A percentile compares a stretch with the other conserved stretches of the same genome.
These are phyloP conservation scores for Ennomos erosarius DNA, from an alignment of 2,888 invertebrate species.

Conservation along the genomic window DNA sequence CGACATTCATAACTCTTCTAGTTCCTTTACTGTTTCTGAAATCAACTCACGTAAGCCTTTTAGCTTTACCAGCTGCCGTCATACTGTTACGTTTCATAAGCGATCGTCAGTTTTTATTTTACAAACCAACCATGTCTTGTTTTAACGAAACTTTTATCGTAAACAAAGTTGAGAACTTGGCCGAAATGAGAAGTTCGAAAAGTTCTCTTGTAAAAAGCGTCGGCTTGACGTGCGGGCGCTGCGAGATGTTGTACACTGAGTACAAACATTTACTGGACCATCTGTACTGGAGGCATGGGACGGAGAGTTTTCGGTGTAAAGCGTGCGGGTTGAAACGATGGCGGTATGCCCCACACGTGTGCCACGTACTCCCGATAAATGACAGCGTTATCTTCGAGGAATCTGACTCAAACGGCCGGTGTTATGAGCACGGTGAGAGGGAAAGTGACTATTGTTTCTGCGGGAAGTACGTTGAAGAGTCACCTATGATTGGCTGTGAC, in stretches of 20 bases:
- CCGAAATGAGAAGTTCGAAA: slow-evolving; percentile 49
- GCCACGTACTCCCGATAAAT: slow-evolving; percentile 62
- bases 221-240: slow-evolving; percentile 57
- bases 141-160: slow-evolving; percentile 42
- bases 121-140: slow-evolving; percentile 37
- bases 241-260: slow-evolving; percentile 57
- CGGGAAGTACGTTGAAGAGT: slow-evolving; percentile 53
- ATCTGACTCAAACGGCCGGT: slow-evolving; percentile 31
- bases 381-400: slow-evolving; percentile 43
- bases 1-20: slow-evolving; percentile 1
- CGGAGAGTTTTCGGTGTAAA: slow-evolving; percentile 61
- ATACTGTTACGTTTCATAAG: slow-evolving; percentile 2
- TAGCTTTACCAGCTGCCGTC: neutral
- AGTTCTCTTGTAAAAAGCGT: slow-evolving; percentile 41
- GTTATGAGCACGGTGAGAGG: slow-evolving; percentile 38
- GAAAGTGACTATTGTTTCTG: slow-evolving; percentile 62
- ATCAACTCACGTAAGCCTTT: neutral
- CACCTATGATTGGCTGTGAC: slow-evolving; percentile 71
- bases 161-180: slow-evolving; percentile 38
- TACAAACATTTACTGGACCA: slow-evolving; percentile 67
- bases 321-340: slow-evolving; percentile 60
- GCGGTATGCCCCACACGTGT: slow-evolving; percentile 63
- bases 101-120: slow-evolving; percentile 15
- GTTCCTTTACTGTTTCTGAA: neutral
- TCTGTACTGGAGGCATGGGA: slow-evolving; percentile 72